These are phyloP conservation scores for Myrmophylax atrothorax DNA, from an alignment of 2,113 vertebrate species.

Conservation along the genomic window DNA sequence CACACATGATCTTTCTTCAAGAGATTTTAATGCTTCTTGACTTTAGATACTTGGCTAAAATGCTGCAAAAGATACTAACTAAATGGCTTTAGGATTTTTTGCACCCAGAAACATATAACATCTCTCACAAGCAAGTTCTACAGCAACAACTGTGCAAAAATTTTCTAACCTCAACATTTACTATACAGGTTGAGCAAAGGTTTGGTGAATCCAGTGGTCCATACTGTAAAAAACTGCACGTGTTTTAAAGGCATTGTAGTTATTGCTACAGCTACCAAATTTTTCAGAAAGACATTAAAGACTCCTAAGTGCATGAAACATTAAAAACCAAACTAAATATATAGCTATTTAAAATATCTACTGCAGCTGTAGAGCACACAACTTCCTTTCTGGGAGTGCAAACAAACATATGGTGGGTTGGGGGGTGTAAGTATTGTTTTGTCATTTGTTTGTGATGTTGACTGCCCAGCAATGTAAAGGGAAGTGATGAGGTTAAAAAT, in stretches of 20 bases:
- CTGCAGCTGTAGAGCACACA: neutral
- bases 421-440: neutral
- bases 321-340: neutral
- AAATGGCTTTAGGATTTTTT: neutral
- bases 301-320: neutral
- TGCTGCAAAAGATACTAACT: neutral
- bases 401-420: neutral
- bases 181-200: neutral
- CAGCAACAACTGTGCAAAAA: neutral
- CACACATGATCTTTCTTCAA: neutral
- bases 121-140: neutral
- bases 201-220: neutral
- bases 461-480: neutral
- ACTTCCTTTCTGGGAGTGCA: neutral
- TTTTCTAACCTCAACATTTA: neutral
- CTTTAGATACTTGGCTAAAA: neutral
- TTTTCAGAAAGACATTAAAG: neutral
- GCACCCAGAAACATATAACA: neutral
- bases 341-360: neutral
- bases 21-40: neutral
- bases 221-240: neutral
- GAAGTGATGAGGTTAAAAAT: conserved; percentile 1
- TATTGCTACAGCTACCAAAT: neutral
- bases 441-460: neutral
- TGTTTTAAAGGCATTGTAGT: neutral